Base-by-base conservation (phyloP, 92 coral and sea anemone genomes). In the Hydrozoanthus gracilis region DNA sequence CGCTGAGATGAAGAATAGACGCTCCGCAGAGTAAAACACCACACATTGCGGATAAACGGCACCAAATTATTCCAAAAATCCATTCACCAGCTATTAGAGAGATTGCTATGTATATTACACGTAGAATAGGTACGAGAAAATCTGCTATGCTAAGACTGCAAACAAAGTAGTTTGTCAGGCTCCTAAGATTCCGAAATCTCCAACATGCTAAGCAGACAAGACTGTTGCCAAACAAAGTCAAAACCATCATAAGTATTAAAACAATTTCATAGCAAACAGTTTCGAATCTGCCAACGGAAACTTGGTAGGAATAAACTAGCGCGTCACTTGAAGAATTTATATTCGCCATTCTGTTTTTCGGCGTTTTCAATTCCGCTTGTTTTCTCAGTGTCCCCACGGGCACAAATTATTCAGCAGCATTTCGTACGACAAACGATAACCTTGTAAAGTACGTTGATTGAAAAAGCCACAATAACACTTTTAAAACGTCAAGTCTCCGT, bases 1-100 rank as follows among this genome's bases (percentile, higher is more conserved):
- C 94, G 56, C 94, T 88, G 9, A 95, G 93, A 54, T 95, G 98
- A 14, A 92, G 95, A n/a, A 95, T 95, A 4, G 98, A 95, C n/a
- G 98, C 90, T 0, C 98, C 95, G n/a, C 98, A 96, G 11, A 94
- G 86, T 6, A 95, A 83, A 0, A 92, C 94, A 4, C 98, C 95
- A 44, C 98, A 94, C 95, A 94, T 95, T 2, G 98, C 92, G 20
- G 95, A 92, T 11, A 94, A 83, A 46, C 87, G 78, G 82, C 98
- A 95, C 98, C 98, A 94, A 39, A 91, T 86, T 77, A 49, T 65
- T 16, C 98, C 98, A 66, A 95, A 95, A 11, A 87, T 50, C 98
- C 98, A 95, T 71, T 83, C 74, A 8, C 93, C 94, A 9, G 87
- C 79, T 51, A 88, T 92, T 15, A 91, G 83, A 4, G 98, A 92